phyloP scores from a whole-genome alignment of 2,888 invertebrate species.

The Zelleria hepariella region DNA sequence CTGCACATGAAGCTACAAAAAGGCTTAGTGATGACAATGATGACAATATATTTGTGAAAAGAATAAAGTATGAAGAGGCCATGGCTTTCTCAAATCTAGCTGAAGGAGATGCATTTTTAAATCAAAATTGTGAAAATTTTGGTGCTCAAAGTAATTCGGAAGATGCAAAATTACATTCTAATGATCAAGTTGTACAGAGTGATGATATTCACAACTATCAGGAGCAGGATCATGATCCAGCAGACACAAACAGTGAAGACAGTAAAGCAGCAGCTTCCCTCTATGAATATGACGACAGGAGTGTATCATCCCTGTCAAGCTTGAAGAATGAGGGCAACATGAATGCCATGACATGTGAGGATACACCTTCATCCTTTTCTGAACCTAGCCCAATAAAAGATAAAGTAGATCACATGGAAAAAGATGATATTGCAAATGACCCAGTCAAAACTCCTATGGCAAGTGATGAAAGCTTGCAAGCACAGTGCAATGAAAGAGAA shows the following conservation, averaged over 20 bases:
- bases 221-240: constrained; percentile 35
- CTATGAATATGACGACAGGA: constrained; percentile 60
- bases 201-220: constrained; percentile 22
- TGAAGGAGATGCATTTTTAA: not conserved
- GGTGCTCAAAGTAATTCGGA: constrained; percentile 41
- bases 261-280: constrained; percentile 49
- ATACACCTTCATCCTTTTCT: not conserved
- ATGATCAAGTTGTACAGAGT: constrained; percentile 20
- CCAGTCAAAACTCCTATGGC: not conserved
- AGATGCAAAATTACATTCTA: constrained; percentile 42
- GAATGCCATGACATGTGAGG: constrained; percentile 20
- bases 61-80: constrained; percentile 50
- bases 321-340: not conserved
- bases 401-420: constrained; percentile 18
- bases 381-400: not conserved
- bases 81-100: not conserved
- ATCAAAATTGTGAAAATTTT: constrained; percentile 14
- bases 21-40: constrained; percentile 50
- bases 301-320: constrained; percentile 49
- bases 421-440: constrained; percentile 26
- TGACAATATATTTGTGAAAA: constrained; percentile 40
- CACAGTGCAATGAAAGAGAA: not conserved
- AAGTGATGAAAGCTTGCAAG: not conserved
- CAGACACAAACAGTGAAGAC: constrained; percentile 53
- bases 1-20: constrained; percentile 41